Base-by-base conservation (phyloP, 1,140 invertebrate genomes). In the Calycopis cecrops region DNA sequence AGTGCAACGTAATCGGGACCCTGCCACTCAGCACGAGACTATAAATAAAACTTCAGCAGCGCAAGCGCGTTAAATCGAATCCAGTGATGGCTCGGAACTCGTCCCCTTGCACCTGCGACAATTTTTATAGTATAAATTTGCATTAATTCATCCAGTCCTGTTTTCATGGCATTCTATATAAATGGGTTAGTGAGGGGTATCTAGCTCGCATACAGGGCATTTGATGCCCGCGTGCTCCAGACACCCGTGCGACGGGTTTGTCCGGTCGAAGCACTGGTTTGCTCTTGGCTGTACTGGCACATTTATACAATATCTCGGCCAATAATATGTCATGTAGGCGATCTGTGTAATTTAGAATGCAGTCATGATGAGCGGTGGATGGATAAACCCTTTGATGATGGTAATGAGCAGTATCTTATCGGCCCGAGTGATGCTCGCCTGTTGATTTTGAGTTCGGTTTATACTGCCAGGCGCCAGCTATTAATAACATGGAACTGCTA, bases 121-220 rank as follows among this genome's bases (percentile, higher is more conserved):
- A 85, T 87, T 87, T 86, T 87, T 87, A 87, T 87, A 84, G 84
- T 85, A 84, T 87, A 84, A 78, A 87, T 87, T 87, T 85, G 73
- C 84, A 87, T 87, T 87, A 87, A 87, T 84, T 85, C 79, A 84
- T 85, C 83, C 85, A 81, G 70, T 81, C 80, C 80, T 84, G 81
- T 87, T 82, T 82, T 73, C 74, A 83, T 68, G 65, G 76, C 70
- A 60, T 59, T 50, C 52, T 53, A 28, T 77, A 84, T 85, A 85
- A 87, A 87, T 87, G 75, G 84, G 84, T 87, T 87, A 87, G 79
- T 84, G 78, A 86, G 73, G 81, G 80, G 48, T 50, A 50, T 50
- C 48, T 34, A 50, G 48, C 35, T 48, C 35, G 48, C 48, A 16
- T 50, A 16, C 33, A 35, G 28, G 33, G 52, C 42, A 44, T 17